Conservation (phyloP, 1,140 invertebrate genomes). For the Babylonia areolata region DNA sequence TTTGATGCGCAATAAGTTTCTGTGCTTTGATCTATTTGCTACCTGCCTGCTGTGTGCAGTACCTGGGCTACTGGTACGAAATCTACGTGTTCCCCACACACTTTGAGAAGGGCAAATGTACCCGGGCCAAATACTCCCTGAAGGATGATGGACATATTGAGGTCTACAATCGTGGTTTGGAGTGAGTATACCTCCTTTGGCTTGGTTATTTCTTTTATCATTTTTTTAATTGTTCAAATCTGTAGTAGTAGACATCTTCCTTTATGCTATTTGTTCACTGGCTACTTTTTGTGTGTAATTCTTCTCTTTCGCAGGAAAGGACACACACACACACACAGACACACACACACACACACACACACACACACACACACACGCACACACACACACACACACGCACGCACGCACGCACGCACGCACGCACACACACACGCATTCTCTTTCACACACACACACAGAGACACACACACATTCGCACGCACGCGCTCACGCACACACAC, state of each 20-base stretch:
- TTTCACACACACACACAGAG: too few relatives aligned
- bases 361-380: too few relatives aligned
- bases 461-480: too few relatives aligned
- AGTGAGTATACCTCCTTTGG: not conserved
- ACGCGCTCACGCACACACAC: too few relatives aligned
- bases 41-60: too few relatives aligned
- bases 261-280: not conserved
- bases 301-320: not conserved
- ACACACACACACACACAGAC: too few relatives aligned
- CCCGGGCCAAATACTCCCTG: slow-evolving; percentile 45
- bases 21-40: too few relatives aligned
- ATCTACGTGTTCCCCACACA: slow-evolving; percentile 48
- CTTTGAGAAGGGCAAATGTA: slow-evolving; percentile 45
- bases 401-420: too few relatives aligned
- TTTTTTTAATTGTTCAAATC: not conserved
- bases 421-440: too few relatives aligned
- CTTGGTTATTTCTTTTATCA: not conserved
- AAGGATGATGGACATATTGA: slow-evolving; percentile 51
- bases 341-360: too few relatives aligned
- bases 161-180: slow-evolving; percentile 45
- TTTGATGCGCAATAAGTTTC: too few relatives aligned
- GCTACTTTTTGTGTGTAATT: not conserved
- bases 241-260: not conserved
- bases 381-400: too few relatives aligned
- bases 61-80: slow-evolving; percentile 56